A percentile compares a stretch with the other conserved stretches of the same genome.
phyloP scores from a whole-genome alignment of 2,888 invertebrate species.

The Caenorhabditis macrosperma region DNA sequence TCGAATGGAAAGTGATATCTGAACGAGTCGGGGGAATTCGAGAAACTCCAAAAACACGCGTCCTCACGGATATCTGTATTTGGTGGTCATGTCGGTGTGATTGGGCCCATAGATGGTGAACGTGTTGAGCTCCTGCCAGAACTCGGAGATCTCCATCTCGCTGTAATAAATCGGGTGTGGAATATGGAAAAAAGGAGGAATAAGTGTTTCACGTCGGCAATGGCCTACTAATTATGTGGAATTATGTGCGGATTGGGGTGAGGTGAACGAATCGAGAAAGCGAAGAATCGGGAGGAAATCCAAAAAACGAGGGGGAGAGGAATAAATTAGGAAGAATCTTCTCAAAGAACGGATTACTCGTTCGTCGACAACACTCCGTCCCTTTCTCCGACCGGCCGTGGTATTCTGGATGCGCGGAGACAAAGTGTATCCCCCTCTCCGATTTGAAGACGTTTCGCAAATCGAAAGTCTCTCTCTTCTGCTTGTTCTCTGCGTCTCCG shows the following conservation, averaged over 20 bases:
- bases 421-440: constrained; percentile 38
- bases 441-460: constrained; percentile 29
- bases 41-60: background rate
- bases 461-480: constrained; percentile 39
- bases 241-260: constrained; percentile 30
- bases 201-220: constrained; percentile 17
- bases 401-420: constrained; percentile 25
- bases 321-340: constrained; percentile 4
- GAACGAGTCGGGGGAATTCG: background rate
- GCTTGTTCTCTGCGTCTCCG: constrained; percentile 10
- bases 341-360: constrained; percentile 17
- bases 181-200: background rate
- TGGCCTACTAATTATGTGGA: constrained; percentile 19
- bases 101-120: constrained; percentile 76
- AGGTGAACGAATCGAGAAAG: background rate
- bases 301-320: background rate
- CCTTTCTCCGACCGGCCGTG: background rate
- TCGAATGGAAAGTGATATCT: constrained; percentile 78
- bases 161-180: background rate
- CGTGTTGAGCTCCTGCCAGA: constrained; percentile 69
- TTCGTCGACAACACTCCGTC: background rate
- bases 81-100: constrained; percentile 68
- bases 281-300: background rate
- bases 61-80: constrained; percentile 77
- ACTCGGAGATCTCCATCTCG: constrained; percentile 59